Percentiles rank a stretch among this genome's conserved stretches.
These are phyloP conservation scores for Peribatodes rhomboidaria DNA, from an alignment of 2,888 invertebrate genomes.

Conservation along the genomic window DNA sequence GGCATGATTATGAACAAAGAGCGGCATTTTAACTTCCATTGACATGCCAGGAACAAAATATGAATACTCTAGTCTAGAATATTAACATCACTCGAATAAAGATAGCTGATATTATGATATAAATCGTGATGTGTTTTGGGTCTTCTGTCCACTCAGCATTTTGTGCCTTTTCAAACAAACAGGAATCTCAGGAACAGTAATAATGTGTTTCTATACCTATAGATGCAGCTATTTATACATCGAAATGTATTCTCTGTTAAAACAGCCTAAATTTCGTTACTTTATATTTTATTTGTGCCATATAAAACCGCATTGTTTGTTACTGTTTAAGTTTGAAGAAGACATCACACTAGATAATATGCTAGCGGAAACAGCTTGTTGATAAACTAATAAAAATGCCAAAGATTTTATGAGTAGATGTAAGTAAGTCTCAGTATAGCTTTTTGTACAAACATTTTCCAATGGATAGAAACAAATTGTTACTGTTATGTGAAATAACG, in stretches of 20 bases:
- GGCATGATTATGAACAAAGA: constrained; percentile 21
- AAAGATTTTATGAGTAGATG: constrained; percentile 81
- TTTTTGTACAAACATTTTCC: constrained; percentile 60
- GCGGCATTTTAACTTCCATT: not conserved
- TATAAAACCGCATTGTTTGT: constrained; percentile 42
- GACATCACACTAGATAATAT: constrained; percentile 73
- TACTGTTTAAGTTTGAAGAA: constrained; percentile 47
- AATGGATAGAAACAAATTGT: constrained; percentile 84
- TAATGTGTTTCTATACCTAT: constrained; percentile 82
- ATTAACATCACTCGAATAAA: constrained; percentile 1
- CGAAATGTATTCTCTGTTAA: constrained; percentile 22
- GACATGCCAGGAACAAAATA: not conserved
- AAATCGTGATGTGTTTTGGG: constrained; percentile 2
- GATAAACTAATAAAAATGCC: constrained; percentile 77
- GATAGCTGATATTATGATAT: constrained; percentile 1
- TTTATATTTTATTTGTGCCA: constrained; percentile 44
- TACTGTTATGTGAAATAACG: constrained; percentile 75
- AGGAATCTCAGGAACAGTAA: constrained; percentile 81
- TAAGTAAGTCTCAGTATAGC: constrained; percentile 76
- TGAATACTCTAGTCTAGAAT: constrained; percentile 10
- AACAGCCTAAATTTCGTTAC: constrained; percentile 32
- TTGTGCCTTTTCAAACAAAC: constrained; percentile 55
- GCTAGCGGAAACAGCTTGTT: constrained; percentile 56
- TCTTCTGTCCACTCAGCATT: constrained; percentile 5
- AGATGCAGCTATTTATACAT: constrained; percentile 26